Conservation (phyloP, 2,113 vertebrate species). For the Diadophis punctatus region DNA sequence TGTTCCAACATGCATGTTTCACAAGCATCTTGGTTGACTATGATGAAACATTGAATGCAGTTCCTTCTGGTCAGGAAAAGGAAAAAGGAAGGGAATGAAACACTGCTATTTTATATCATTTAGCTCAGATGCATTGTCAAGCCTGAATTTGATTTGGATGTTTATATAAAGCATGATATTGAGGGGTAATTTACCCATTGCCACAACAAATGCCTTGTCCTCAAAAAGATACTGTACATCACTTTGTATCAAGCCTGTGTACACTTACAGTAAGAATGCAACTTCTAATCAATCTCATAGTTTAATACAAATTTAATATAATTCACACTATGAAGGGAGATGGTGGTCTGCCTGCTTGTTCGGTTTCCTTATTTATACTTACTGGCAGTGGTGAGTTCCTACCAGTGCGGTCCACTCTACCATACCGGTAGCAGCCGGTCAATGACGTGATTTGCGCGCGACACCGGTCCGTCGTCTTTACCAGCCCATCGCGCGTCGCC, state of each 20-base stretch:
- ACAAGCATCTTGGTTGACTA: not conserved
- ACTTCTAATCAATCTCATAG: not conserved
- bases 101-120: not conserved
- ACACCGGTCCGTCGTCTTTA: too few species aligned
- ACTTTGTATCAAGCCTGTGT: not conserved
- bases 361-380: not conserved
- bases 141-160: too few species aligned
- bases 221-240: not conserved
- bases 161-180: not conserved
- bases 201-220: not conserved
- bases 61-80: not conserved
- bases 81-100: too few species aligned
- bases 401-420: too few species aligned
- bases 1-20: not conserved
- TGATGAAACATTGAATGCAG: not conserved
- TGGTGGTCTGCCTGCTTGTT: not conserved
- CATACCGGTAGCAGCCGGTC: too few species aligned
- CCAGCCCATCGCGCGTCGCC: too few species aligned
- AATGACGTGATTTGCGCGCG: too few species aligned
- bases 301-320: not conserved
- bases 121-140: not conserved
- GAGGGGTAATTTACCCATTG: not conserved
- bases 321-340: not conserved
- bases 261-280: not conserved
- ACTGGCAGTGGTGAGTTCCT: not conserved